Percentiles rank a stretch among this genome's conserved stretches.
phyloP scores from a whole-genome alignment of 2,113 vertebrate species.

The Dasyornis broadbenti region DNA sequence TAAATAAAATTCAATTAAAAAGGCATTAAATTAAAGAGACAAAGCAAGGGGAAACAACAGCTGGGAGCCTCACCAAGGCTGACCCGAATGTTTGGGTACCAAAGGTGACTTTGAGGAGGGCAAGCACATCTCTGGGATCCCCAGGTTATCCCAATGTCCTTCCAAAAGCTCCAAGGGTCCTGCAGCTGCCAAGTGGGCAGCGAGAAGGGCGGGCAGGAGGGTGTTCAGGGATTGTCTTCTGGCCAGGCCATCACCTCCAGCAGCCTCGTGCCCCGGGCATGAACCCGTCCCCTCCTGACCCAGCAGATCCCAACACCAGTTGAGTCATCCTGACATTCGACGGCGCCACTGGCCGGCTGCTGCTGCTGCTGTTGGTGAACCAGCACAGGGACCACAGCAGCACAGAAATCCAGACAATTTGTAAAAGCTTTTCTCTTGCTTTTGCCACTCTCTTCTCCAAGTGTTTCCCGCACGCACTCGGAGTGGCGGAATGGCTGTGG shows the following conservation, averaged over 20 bases:
- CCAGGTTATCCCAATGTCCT: background rate
- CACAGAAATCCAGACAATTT: background rate
- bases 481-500: background rate
- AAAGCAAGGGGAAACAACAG: background rate
- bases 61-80: background rate
- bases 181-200: background rate
- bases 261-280: background rate
- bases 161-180: background rate
- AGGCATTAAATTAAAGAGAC: background rate
- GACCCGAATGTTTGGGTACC: rapidly evolving
- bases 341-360: background rate
- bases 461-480: rapidly evolving
- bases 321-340: constrained; percentile 48
- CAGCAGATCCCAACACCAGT: background rate
- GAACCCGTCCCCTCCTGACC: constrained; percentile 35
- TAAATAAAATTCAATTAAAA: background rate
- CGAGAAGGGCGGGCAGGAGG: background rate
- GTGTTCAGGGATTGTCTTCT: background rate
- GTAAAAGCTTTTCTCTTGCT: background rate
- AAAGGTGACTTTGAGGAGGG: background rate
- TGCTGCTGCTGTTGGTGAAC: background rate
- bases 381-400: background rate
- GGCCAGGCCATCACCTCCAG: constrained; percentile 1
- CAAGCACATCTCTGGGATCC: rapidly evolving
- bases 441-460: background rate